Evolutionary conservation across 2,888 invertebrate genomes (phyloP), one percentile per base, ranked within the genome.

Genomic region (Hemaris fuciformis): DNA sequence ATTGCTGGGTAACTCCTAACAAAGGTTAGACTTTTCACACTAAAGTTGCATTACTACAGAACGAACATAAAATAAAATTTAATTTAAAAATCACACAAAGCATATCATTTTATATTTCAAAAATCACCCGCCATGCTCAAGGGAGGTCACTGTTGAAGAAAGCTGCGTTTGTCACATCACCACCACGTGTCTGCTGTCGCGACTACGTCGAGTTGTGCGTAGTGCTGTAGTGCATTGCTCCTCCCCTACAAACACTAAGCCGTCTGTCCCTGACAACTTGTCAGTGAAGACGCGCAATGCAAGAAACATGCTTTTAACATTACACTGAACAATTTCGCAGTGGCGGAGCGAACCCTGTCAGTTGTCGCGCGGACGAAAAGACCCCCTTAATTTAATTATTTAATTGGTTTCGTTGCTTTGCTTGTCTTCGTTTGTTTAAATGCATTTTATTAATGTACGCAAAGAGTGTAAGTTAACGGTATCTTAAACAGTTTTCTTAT

Each of bases 211-310:
- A 59, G 61, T 67, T 66, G 69, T 69, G 63, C 69, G 65, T 73
- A 69, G 67, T 66, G 67, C 67, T 69, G 65, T 73, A 69, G 67
- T 66, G 67, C 67, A 53, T 53, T 31, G 53, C 53, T 18, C 18
- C 18, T 53, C 7, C 62, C 64, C 64, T 62, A 66, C 67, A 67
- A 64, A 63, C 61, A 58, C 60, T 48, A 61, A 68, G 68, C 67
- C 71, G 72, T 67, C 74, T 82, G 84, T 64, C 62, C 63, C 66
- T 80, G 83, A 83, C 83, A 83, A 74, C 63, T 71, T 80, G 81
- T 83, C 84, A 63, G 61, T 64, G 72, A 74, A 76, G 74, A 70
- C 73, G 71, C 62, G 65, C 61, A 63, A 65, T 63, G 62, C 58
- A 62, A 76, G 76, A 74, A 74, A 72, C 72, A 23, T 25, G 60